A percentile compares a stretch with the other conserved stretches of the same genome.
Conservation (phyloP, 2,888 invertebrate genomes). For the Slavum lentiscoides region DNA sequence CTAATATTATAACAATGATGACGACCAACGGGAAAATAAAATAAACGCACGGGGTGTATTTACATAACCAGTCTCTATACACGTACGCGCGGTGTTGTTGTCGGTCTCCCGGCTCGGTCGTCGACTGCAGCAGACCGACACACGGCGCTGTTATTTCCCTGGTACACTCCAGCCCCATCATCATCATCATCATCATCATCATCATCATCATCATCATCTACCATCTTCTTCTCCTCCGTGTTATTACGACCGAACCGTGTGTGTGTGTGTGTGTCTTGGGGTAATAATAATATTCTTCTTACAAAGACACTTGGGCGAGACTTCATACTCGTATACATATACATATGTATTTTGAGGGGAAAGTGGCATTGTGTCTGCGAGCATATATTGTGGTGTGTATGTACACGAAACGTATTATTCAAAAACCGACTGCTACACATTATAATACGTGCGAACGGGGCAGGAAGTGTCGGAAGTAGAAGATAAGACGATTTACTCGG, state of each 20-base stretch:
- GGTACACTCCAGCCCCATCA: no score
- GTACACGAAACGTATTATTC: constrained; percentile 17
- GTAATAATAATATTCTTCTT: constrained; percentile 17
- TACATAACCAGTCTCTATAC: constrained; percentile 51
- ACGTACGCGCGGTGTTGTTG: no score
- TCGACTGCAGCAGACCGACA: constrained; percentile 3
- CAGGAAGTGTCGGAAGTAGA: neutral
- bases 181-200: no score
- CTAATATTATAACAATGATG: constrained; percentile 48
- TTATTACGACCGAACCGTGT: neutral
- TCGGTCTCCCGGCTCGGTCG: constrained; percentile 12
- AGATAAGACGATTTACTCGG: constrained; percentile 21
- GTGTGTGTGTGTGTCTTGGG: constrained; percentile 42
- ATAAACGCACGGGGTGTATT: constrained; percentile 48
- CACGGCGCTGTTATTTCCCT: constrained; percentile 15
- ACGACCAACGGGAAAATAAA: constrained; percentile 26
- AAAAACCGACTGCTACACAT: neutral
- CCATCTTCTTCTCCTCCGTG: no score
- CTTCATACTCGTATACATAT: neutral
- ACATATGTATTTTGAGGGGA: neutral
- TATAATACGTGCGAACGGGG: neutral
- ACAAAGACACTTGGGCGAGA: neutral
- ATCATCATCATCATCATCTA: no score
- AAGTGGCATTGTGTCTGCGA: neutral
- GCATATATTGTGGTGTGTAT: neutral